Evolutionary conservation across 2,888 invertebrate species (phyloP).

Genomic region (Argyra leucocephala): DNA sequence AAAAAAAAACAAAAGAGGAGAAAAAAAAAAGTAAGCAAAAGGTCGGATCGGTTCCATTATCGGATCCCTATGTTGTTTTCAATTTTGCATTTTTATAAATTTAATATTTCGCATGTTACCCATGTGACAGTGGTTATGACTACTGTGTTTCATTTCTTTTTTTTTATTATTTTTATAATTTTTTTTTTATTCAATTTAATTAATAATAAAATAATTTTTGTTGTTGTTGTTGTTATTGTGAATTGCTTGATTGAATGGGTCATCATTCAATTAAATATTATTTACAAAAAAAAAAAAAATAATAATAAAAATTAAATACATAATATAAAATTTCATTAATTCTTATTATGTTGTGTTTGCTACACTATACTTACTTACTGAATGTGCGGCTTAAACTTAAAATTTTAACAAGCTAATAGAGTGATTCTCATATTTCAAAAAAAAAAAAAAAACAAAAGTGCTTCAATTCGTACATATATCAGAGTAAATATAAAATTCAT

Average conservation of each 20-base stretch:
- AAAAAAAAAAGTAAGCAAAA: neutral
- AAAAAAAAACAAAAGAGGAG: neutral
- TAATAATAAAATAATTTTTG: neutral
- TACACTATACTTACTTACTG: too few species aligned
- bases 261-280: slow-evolving; percentile 41
- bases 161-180: neutral
- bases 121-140: neutral
- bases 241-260: slow-evolving; percentile 33
- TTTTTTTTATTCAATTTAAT: neutral
- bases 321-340: too few species aligned
- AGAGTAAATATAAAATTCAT: too few species aligned
- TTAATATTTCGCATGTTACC: neutral
- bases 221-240: neutral
- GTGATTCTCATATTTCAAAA: too few species aligned
- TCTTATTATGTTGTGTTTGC: neutral
- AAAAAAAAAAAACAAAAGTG: too few species aligned
- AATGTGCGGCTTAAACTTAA: too few species aligned
- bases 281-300: slow-evolving; percentile 27
- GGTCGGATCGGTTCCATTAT: neutral
- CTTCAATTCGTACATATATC: too few species aligned
- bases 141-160: neutral
- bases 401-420: too few species aligned
- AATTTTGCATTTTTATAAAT: neutral
- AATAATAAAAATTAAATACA: slow-evolving; percentile 16
- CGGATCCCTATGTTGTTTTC: neutral